phyloP scores from a whole-genome alignment of 92 coral and sea anemone genomes.

The Porites lobata region DNA sequence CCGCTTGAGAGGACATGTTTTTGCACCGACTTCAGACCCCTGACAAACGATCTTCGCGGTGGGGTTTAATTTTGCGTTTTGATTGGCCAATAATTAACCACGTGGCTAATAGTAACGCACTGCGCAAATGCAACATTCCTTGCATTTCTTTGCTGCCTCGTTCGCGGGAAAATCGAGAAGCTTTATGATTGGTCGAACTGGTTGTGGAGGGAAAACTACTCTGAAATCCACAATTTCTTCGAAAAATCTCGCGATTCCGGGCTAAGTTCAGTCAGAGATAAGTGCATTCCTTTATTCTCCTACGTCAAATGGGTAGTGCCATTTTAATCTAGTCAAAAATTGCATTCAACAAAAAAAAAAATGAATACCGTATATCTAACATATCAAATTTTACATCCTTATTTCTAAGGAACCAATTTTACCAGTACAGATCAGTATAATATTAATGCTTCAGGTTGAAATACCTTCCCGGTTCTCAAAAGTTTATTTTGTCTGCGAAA shows the following conservation, averaged over 20 bases:
- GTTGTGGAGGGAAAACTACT: constrained; percentile 85
- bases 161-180: constrained; percentile 93
- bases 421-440: no score
- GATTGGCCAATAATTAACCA: constrained; percentile 99
- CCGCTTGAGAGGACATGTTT: constrained; percentile 96
- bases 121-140: constrained; percentile 89
- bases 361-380: background rate
- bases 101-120: constrained; percentile 75
- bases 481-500: background rate
- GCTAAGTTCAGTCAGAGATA: background rate
- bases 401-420: no score
- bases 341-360: constrained; percentile 18
- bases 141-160: constrained; percentile 95
- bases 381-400: background rate
- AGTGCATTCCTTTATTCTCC: constrained; percentile 7
- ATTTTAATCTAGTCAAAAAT: constrained; percentile 6
- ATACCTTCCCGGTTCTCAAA: background rate
- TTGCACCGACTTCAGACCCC: constrained; percentile 97
- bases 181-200: constrained; percentile 75
- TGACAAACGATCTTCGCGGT: constrained; percentile 99
- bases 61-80: constrained; percentile 98
- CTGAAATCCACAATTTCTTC: constrained; percentile 8
- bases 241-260: background rate
- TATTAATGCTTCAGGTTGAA: background rate
- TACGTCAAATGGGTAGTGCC: background rate